Base-by-base conservation (phyloP, 2,888 invertebrate genomes). In the Stictocephala bisonia region DNA sequence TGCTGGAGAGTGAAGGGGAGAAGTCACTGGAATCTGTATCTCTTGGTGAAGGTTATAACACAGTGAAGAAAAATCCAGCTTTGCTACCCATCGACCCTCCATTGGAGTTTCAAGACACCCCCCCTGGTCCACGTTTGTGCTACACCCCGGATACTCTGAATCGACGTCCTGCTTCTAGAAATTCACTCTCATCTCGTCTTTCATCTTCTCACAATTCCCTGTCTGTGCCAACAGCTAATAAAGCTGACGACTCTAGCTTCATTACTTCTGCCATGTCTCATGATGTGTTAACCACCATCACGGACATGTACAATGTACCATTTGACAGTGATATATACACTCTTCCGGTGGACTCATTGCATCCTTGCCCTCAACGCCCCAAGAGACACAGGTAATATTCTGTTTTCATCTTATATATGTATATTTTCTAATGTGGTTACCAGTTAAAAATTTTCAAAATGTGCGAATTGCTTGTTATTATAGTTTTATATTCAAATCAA, bases 241-340 rank as follows among this genome's bases (percentile, higher is more conserved):
- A 91, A 41, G 51, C 74, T 53, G 66, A 84, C 27, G 94, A 94
- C 83, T 94, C 94, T 20, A 93, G 90, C 81, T 94, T 94, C 82
- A 94, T 94, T 78, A 94, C 94, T 0, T 94, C 94, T 82, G 94
- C 94, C 31, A 94, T 94, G 86, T 94, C 94, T 0, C 94, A 94
- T 81, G 94, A 94, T 81, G 91, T 93, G 1, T 85, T 94, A 40
- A 88, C 90, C 76, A 69, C 69, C 26, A 89, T 91, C n/a, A 89
- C 90, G 76, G 92, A 93, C 81, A 90, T 94, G 87, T 94, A 94
- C 83, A 94, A 93, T 85, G 94, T 94, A 74, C 94, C 94, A 77
- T 92, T 94, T 79, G 94, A 94, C 82, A 93, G 94, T 80, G 94
- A 94, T 83, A 92, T 94, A 78, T 95, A 95, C 82, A 93, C 94